phyloP scores from a whole-genome alignment of 2,797 vertebrate species.

The Enteromius argenteus region DNA sequence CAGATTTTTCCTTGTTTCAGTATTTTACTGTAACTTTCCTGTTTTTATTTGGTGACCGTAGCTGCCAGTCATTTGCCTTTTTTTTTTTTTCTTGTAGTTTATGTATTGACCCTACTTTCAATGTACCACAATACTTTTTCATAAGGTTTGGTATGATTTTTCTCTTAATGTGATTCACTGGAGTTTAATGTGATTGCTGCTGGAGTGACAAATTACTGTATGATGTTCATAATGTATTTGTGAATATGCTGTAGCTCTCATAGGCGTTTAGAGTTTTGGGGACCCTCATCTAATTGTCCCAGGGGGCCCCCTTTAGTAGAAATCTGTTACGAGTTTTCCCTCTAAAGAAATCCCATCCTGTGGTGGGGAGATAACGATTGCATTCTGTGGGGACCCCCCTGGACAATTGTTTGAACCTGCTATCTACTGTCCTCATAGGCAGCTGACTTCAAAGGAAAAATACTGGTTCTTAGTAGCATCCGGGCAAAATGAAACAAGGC shows the following conservation, averaged over 20 bases:
- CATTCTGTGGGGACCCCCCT: background rate
- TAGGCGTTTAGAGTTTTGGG: background rate
- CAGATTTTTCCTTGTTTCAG: too few relatives aligned
- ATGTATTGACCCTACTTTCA: background rate
- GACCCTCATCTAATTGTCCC: background rate
- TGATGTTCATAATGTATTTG: background rate
- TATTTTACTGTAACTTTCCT: too few relatives aligned
- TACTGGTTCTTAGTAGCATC: background rate
- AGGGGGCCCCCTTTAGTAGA: fast-evolving
- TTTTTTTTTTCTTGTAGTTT: too few relatives aligned
- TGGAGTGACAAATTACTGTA: background rate
- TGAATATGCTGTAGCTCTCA: background rate
- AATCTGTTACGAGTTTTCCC: background rate
- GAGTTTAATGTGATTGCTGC: background rate
- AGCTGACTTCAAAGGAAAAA: background rate
- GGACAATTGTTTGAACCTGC: background rate
- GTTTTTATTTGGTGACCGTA: too few relatives aligned
- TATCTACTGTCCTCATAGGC: background rate
- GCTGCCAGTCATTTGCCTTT: too few relatives aligned
- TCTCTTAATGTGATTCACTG: background rate
- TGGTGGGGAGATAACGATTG: background rate
- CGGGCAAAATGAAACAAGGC: background rate
- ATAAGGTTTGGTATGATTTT: background rate
- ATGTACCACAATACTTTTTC: background rate
- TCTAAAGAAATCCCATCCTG: background rate